Evolutionary conservation across 53 echinoderm and acorn worm genomes (phyloP), one percentile per base, ranked within the genome.

Genomic region (Holothuria leucospilota): DNA sequence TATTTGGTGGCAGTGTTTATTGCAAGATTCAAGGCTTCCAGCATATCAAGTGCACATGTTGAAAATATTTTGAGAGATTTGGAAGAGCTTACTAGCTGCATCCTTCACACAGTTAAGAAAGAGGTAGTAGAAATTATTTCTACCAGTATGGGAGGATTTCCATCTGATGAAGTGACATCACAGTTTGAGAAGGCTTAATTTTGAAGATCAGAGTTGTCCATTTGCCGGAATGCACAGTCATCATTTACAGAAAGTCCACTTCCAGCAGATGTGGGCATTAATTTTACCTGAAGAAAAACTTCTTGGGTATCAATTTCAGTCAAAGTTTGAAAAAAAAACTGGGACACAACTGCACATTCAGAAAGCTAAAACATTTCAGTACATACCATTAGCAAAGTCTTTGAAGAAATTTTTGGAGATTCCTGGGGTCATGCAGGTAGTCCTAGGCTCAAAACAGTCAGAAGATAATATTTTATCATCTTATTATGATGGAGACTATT

Each of bases 401-500:
- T 51, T 91, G 13, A 84, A 56, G 23, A 62, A 38, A 29, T 87
- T 73, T 75, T 84, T 91, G 15, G 68, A 91, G 66, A 87, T 69
- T 27, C 91, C 91, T 73, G 87, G 87, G 23, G 64, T 84, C 9
- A 84, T 87, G 91, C 38, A 83, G 4, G 34, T 49, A 8, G 84
- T 91, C 67, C 67, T 88, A 60, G 60, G 63, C 10, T 27, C 58
- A 11, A 26, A 41, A 38, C 20, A 71, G 56, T 86, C 91, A 58
- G 85, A 91, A 59, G 65, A 87, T 61, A 46, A 75, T 66, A 59
- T 49, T 49, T 49, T 91, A 4, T 60, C 84, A 41, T 87, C 87
- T 66, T 91, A 87, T 53, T 69, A 84, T 64, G 91, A 91, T 87
- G 91, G 91, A 21, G 20, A 39, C 2, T 87, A 73, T 70, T 87